A percentile compares a stretch with the other conserved stretches of the same genome.
Evolutionary conservation across 1,140 invertebrate genomes (phyloP).

Genomic region (Atopsyche davidsoni): DNA sequence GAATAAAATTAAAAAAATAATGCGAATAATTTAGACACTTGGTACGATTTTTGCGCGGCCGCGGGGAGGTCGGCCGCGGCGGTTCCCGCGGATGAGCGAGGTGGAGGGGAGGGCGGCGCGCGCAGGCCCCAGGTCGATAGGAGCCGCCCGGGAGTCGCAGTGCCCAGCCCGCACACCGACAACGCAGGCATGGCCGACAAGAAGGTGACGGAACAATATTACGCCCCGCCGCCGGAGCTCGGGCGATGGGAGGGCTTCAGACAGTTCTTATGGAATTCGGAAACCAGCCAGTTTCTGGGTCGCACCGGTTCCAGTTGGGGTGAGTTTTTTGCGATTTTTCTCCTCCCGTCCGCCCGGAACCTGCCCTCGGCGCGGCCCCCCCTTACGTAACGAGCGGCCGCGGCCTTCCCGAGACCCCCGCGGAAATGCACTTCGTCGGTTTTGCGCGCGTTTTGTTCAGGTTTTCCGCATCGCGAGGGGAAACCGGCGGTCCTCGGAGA

Average conservation of each 20-base stretch:
- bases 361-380: not conserved
- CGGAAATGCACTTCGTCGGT: slow-evolving; percentile 5
- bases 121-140: slow-evolving; percentile 44
- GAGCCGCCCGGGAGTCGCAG: slow-evolving; percentile 30
- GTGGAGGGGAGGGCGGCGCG: slow-evolving; percentile 28
- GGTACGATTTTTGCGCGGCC: slow-evolving; percentile 2
- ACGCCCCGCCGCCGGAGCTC: slow-evolving; percentile 69
- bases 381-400: too few relatives aligned
- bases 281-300: slow-evolving; percentile 81
- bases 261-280: slow-evolving; percentile 80
- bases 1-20: too few relatives aligned
- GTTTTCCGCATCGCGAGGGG: not conserved
- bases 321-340: slow-evolving; percentile 51
- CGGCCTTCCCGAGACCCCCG: not conserved
- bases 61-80: slow-evolving; percentile 30
- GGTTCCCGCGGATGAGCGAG: slow-evolving; percentile 26
- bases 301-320: slow-evolving; percentile 85
- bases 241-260: slow-evolving; percentile 80
- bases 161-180: slow-evolving; percentile 33
- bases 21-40: too few relatives aligned
- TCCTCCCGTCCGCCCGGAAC: slow-evolving; percentile 22
- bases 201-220: slow-evolving; percentile 69
- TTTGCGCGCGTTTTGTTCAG: not conserved
- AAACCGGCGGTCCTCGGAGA: not conserved
- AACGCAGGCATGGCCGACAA: slow-evolving; percentile 62